Evolutionary conservation across 2,113 vertebrate species (phyloP), one percentile per base, ranked within the genome.

Genomic region (Cynocephalus volans): DNA sequence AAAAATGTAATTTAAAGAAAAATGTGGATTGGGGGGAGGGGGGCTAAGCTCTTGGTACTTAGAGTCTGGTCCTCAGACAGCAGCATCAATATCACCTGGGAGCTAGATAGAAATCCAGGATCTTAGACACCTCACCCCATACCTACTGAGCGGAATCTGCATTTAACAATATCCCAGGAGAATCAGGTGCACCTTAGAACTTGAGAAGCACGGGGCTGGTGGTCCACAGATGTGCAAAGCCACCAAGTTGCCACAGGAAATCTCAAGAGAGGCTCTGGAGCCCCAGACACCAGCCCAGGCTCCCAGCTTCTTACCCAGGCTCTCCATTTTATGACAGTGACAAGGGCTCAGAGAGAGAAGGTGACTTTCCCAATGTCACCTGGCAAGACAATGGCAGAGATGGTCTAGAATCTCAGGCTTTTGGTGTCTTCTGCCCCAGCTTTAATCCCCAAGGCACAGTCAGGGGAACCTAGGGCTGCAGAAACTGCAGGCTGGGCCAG

Each of bases 221-320:
- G 41, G 41, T 18, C 50, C 15, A 15, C 45, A 62, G 65, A 9
- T 24, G 45, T 28, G 48, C 69, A 56, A 58, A 62, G 13, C n/a
- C 12, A 56, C 4, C 11, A 13, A 9, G 41, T 12, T 36, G 48
- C n/a, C 65, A 48, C 1, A 52, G 33, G 73, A 70, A 58, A 50
- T 4, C 24, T 45, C 2, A 36, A 92, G 81, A 50, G 41, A 65
- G 36, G 48, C 52, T 21, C 41, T 17, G 1, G 3, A 1, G 18
- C 9, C 8, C 73, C 8, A 26, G n/a, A 28, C 31, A 11, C 14
- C 1, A 26, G 28, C 13, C 41, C 8, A 36, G 65, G 17, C 14
- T 52, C 54, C 65, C 0, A 0, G 60, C 3, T 70, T 31, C 64
- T 54, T 5, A 72, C n/a, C 52, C 10, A 54, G 67, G 11, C 26